phyloP scores from a whole-genome alignment of 2,888 invertebrate genomes.

The Thera britannica region DNA sequence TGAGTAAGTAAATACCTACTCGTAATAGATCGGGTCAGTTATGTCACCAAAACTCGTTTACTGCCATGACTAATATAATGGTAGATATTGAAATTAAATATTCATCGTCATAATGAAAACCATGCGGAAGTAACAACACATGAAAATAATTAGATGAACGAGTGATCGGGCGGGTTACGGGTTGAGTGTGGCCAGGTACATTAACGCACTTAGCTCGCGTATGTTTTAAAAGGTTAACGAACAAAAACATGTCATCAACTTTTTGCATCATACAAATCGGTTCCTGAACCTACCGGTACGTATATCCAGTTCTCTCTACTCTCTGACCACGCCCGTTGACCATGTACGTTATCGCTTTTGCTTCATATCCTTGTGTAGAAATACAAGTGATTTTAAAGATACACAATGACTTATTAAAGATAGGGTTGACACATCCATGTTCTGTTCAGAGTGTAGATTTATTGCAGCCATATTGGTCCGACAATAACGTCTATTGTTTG shows the following conservation, averaged over 20 bases:
- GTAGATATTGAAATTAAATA: background rate
- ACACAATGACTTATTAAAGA: conserved; percentile 22
- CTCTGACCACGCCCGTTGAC: conserved; percentile 21
- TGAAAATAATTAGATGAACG: no score
- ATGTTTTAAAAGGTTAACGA: conserved; percentile 10
- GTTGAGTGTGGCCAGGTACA: no score
- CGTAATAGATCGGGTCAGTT: background rate
- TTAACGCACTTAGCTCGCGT: background rate
- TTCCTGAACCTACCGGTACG: conserved; percentile 32
- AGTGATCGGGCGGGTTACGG: no score
- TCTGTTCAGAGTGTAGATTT: no score
- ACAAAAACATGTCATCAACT: background rate
- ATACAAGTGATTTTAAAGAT: conserved; percentile 21
- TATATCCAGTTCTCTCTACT: conserved; percentile 30
- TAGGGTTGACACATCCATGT: conserved; percentile 16
- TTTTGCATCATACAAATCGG: conserved; percentile 20
- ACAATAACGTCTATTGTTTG: no score
- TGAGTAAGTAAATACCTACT: conserved; percentile 1
- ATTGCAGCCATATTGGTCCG: no score
- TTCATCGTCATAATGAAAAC: no score
- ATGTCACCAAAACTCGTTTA: background rate
- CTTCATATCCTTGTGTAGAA: conserved; percentile 14
- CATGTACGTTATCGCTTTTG: conserved; percentile 8
- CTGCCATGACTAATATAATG: background rate
- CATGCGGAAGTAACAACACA: no score